Percentiles rank a stretch among this genome's conserved stretches.
Conservation (phyloP, 2,113 vertebrate genomes). For the Calidris pygmaea region DNA sequence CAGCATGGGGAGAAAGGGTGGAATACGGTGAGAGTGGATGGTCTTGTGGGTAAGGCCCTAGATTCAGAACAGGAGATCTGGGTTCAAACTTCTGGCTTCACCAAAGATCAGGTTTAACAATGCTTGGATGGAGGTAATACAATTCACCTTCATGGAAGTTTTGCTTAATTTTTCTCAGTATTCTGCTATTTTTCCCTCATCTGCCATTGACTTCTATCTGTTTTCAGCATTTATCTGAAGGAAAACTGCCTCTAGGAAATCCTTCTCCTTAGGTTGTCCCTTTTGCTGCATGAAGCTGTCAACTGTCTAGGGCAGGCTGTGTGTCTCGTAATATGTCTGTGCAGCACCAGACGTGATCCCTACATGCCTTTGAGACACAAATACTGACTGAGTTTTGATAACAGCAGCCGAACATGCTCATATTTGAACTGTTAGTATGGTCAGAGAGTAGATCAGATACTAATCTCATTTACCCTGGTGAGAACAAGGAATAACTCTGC, state of each 20-base stretch:
- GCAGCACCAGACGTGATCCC: not conserved
- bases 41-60: not conserved
- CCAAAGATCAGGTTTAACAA: not conserved
- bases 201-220: not conserved
- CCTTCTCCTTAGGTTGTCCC: not conserved
- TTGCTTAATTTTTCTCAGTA: not conserved
- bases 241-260: not conserved
- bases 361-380: accelerated
- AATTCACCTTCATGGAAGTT: not conserved
- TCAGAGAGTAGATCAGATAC: not conserved
- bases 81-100: not conserved
- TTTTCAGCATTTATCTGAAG: not conserved
- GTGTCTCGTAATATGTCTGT: not conserved
- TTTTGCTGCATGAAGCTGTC: not conserved
- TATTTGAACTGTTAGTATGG: not conserved
- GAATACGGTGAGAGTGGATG: not conserved
- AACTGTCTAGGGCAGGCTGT: not conserved
- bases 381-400: not conserved
- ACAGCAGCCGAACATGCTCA: not conserved
- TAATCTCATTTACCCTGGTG: not conserved
- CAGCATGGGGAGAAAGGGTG: not conserved
- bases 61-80: not conserved
- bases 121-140: not conserved
- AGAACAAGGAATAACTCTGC: not conserved
- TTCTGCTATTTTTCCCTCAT: not conserved